phyloP scores from a whole-genome alignment of 2,888 invertebrate genomes.

The Adelognathus sp. region DNA sequence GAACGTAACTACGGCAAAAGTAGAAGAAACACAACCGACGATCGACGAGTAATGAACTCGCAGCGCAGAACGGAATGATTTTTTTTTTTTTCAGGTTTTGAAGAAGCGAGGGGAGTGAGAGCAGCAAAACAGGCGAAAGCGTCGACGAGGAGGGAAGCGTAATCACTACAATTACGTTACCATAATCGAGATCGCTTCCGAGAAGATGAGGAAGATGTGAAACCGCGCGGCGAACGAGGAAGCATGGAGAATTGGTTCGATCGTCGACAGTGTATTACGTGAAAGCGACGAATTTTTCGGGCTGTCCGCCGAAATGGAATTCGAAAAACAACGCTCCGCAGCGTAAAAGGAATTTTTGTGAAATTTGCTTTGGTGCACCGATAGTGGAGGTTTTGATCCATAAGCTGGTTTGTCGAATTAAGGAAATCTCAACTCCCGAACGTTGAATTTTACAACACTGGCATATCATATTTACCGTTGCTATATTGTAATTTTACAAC shows the following conservation, averaged over 20 bases:
- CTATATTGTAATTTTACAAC: too few species aligned
- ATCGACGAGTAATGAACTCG: neutral
- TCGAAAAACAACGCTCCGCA: conserved; percentile 9
- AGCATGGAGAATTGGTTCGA: conserved; percentile 67
- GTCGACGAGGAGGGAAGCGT: conserved; percentile 67
- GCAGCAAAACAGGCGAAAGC: conserved; percentile 46
- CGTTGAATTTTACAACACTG: too few species aligned
- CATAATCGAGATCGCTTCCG: conserved; percentile 66
- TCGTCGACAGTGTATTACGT: conserved; percentile 58
- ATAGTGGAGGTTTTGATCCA: too few species aligned
- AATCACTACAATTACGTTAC: conserved; percentile 78
- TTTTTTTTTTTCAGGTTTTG: conserved; percentile 68
- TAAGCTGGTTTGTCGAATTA: too few species aligned
- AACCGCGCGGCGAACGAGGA: neutral
- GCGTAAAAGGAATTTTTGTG: too few species aligned
- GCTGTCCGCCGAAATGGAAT: conserved; percentile 33
- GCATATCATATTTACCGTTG: too few species aligned
- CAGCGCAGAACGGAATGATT: neutral
- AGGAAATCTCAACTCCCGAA: too few species aligned
- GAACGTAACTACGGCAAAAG: neutral
- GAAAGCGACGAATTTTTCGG: conserved; percentile 21
- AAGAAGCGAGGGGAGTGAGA: conserved; percentile 45
- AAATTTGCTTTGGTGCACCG: too few species aligned
- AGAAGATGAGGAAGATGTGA: conserved; percentile 41
- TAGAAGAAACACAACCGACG: neutral